Conservation (phyloP, 2,797 vertebrate genomes). For the Sebastiscus albofasciatus region DNA sequence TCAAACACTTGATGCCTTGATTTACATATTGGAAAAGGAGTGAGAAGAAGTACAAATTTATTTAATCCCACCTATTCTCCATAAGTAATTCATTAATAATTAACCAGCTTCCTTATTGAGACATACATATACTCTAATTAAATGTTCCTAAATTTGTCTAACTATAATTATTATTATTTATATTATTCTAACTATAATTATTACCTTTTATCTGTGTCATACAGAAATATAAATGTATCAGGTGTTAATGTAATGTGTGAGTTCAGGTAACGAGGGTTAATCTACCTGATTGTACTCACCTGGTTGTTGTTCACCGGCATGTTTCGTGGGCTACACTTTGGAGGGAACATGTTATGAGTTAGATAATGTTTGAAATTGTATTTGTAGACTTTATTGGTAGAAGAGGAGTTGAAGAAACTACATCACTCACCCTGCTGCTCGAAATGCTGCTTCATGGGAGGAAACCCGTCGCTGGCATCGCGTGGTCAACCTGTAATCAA, state of each 20-base stretch:
- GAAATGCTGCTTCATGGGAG: fast-evolving
- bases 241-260: too few relatives aligned
- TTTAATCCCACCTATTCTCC: too few relatives aligned
- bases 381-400: background rate
- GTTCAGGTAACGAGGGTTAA: too few relatives aligned
- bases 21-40: too few relatives aligned
- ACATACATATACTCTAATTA: fast-evolving
- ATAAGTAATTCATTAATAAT: too few relatives aligned
- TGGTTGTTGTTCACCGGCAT: slow-evolving; percentile 66
- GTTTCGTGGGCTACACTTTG: background rate
- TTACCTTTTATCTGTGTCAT: too few relatives aligned
- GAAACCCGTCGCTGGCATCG: background rate
- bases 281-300: slow-evolving; percentile 49
- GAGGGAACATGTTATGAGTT: background rate
- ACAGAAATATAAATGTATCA: too few relatives aligned
- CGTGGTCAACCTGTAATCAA: background rate
- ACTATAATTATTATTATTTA: too few relatives aligned
- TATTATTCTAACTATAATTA: too few relatives aligned
- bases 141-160: too few relatives aligned
- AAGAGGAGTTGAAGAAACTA: background rate
- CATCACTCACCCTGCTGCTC: background rate
- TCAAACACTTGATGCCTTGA: too few relatives aligned
- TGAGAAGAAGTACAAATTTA: fast-evolving
- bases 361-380: background rate
- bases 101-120: too few relatives aligned